Conservation (phyloP, 1,140 invertebrate genomes). For the Helicoverpa zea region DNA sequence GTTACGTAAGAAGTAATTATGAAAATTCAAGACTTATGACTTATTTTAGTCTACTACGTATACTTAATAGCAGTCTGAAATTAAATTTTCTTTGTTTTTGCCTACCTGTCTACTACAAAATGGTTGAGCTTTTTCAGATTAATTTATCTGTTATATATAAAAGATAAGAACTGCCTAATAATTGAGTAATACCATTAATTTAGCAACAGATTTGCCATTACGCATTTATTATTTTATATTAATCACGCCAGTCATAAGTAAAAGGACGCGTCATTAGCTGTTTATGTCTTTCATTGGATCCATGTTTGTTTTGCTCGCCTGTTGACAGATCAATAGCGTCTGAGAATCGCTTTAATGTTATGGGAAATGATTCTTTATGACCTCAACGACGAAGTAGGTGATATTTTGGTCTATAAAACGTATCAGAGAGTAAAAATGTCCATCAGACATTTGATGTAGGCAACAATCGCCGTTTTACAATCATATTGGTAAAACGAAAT, state of each 20-base stretch:
- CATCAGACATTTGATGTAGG: conserved; percentile 6
- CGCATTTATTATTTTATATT: conserved; percentile 16
- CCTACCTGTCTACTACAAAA: too few species aligned
- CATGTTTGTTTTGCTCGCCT: conserved; percentile 7
- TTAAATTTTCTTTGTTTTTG: too few species aligned
- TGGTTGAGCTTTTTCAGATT: not conserved
- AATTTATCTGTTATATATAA: not conserved
- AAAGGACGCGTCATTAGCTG: conserved; percentile 30
- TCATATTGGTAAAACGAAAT: conserved; percentile 8
- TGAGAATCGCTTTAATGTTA: conserved; percentile 29
- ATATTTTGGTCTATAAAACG: conserved; percentile 23
- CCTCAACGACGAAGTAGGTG: conserved; percentile 24
- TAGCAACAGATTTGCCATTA: conserved; percentile 1
- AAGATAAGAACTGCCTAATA: not conserved
- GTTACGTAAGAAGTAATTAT: too few species aligned
- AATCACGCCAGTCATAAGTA: conserved; percentile 31
- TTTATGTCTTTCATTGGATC: conserved; percentile 27
- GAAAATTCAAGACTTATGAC: too few species aligned
- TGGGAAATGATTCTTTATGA: conserved; percentile 43
- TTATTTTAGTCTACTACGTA: too few species aligned
- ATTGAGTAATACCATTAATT: not conserved
- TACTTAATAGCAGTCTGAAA: too few species aligned
- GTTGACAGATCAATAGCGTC: conserved; percentile 37
- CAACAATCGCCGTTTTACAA: conserved; percentile 7
- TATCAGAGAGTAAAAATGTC: conserved; percentile 29